Conservation (phyloP, 2,888 invertebrate genomes). For the Norana najaformis region DNA sequence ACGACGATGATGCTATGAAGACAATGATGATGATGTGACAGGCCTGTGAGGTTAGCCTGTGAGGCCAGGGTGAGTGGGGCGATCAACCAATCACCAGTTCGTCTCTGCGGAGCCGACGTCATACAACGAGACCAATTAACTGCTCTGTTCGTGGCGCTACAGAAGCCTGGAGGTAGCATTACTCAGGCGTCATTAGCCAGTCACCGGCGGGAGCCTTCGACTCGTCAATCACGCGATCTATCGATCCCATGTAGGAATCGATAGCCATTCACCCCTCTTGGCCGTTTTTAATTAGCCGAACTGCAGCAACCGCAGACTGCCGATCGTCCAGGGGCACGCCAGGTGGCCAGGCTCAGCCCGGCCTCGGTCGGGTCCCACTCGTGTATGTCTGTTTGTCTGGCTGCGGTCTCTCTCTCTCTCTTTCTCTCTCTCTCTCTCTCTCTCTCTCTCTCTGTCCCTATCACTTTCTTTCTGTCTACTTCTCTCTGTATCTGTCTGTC, state of each 20-base stretch:
- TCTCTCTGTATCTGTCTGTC: not conserved
- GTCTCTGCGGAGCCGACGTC: not conserved
- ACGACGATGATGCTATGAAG: not conserved
- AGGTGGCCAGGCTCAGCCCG: not conserved
- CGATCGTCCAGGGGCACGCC: not conserved
- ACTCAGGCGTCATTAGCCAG: not conserved
- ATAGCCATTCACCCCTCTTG: not conserved
- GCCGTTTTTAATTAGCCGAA: not conserved
- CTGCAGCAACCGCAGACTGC: not conserved
- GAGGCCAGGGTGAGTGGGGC: not conserved
- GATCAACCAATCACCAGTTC: not conserved
- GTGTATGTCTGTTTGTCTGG: not conserved
- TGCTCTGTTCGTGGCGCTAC: not conserved
- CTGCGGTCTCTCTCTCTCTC: not conserved
- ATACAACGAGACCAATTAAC: not conserved
- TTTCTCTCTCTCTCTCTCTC: not conserved
- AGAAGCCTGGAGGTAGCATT: not conserved
- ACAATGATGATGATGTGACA: no score
- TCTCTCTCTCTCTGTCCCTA: not conserved
- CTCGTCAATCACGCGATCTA: not conserved
- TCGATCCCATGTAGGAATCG: not conserved
- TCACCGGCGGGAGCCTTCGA: not conserved
- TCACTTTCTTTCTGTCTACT: not conserved
- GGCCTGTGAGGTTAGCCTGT: not conserved
- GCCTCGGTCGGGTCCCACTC: not conserved